These are phyloP conservation scores for Phaethon lepturus DNA, from an alignment of 2,113 vertebrate genomes.

Conservation along the genomic window DNA sequence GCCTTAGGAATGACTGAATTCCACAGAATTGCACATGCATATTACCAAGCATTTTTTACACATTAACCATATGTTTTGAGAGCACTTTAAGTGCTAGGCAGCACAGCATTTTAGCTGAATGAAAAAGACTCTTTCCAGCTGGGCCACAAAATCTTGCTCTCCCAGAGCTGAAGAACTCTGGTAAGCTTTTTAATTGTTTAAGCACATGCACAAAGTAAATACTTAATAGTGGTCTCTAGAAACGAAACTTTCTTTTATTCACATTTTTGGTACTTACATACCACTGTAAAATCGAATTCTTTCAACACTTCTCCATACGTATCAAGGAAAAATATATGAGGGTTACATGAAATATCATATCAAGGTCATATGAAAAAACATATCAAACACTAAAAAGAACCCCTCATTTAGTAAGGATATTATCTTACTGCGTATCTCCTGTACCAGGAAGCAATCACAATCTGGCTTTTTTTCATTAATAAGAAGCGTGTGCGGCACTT, in stretches of 20 bases:
- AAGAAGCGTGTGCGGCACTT: constrained; percentile 90
- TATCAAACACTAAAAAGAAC: not conserved
- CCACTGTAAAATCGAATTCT: not conserved
- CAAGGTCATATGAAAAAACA: not conserved
- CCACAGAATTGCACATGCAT: not conserved
- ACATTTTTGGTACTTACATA: not conserved
- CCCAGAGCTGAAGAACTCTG: not conserved
- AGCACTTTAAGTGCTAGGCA: not conserved
- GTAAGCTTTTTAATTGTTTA: not conserved
- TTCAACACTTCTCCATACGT: not conserved
- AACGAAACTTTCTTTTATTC: not conserved
- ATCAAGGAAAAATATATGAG: not conserved
- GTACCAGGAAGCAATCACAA: constrained; percentile 92
- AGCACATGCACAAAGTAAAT: not conserved
- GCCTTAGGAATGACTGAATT: constrained; percentile 5
- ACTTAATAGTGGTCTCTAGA: not conserved
- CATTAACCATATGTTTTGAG: not conserved
- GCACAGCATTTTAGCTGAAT: not conserved
- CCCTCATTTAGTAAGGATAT: not conserved
- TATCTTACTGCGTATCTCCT: constrained; percentile 88
- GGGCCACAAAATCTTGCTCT: not conserved
- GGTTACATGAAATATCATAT: not conserved
- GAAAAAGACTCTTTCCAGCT: not conserved
- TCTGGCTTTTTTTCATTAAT: constrained; percentile 91
- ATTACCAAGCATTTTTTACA: not conserved